Conservation (phyloP, 2,113 vertebrate species). For the Australoheros scitulus region DNA sequence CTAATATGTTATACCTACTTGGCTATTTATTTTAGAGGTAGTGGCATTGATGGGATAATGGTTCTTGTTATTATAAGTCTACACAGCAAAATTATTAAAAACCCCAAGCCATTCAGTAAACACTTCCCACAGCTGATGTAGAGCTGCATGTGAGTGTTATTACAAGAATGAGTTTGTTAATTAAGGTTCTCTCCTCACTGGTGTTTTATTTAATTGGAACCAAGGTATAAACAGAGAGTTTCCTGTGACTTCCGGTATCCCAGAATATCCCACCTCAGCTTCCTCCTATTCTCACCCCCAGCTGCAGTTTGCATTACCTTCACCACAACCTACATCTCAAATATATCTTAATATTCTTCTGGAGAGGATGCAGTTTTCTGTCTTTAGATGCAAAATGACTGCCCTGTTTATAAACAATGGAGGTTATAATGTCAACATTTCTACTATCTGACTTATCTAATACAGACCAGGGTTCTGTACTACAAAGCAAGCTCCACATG, state of each 20-base stretch:
- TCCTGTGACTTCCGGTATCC: neutral
- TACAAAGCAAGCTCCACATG: too few species aligned
- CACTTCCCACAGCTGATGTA: neutral
- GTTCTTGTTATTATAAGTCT: neutral
- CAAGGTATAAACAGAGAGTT: neutral
- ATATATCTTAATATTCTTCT: neutral
- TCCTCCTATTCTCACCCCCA: neutral
- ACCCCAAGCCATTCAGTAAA: neutral
- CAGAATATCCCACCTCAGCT: constrained; percentile 2
- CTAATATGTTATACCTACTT: neutral
- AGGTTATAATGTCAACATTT: too few species aligned
- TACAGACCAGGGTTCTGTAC: too few species aligned
- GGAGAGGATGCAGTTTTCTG: neutral
- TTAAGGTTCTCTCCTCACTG: neutral
- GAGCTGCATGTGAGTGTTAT: neutral
- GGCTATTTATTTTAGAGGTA: neutral
- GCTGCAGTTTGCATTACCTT: neutral
- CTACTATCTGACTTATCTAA: too few species aligned
- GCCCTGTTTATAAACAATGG: too few species aligned
- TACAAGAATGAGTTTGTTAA: neutral
- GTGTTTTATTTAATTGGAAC: neutral
- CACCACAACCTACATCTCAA: neutral
- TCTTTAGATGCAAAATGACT: neutral
- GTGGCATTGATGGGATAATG: neutral
- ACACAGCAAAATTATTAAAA: neutral